A percentile compares a stretch with the other conserved stretches of the same genome.
Conservation (phyloP, 2,113 vertebrate species). For the Urocitellus parryii region DNA sequence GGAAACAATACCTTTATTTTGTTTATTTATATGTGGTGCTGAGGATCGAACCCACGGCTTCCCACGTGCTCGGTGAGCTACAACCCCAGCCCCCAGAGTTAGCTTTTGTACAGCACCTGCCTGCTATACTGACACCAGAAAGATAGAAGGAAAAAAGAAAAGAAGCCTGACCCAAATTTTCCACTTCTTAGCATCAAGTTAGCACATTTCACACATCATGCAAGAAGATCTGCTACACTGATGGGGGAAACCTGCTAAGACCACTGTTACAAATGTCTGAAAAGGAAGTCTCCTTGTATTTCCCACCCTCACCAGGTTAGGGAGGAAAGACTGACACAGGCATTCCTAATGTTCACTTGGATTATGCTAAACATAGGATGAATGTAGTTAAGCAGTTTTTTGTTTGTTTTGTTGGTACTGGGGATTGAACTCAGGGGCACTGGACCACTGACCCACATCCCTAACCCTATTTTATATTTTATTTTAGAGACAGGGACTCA, state of each 20-base stretch:
- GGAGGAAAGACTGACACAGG: not conserved
- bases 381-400: not conserved
- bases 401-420: too few species aligned
- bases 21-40: too few species aligned
- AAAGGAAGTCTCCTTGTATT: not conserved
- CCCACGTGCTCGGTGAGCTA: too few species aligned
- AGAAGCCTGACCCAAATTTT: not conserved
- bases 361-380: not conserved
- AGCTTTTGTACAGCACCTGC: not conserved
- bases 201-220: not conserved
- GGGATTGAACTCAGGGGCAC: too few species aligned
- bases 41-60: too few species aligned
- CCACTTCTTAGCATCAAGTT: conserved; percentile 10
- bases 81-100: not conserved
- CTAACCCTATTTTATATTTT: too few species aligned
- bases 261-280: not conserved
- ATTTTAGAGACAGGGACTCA: too few species aligned
- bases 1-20: too few species aligned
- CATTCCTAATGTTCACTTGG: not conserved
- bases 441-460: too few species aligned
- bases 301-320: not conserved
- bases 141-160: not conserved
- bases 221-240: not conserved
- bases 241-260: rapidly evolving
- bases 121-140: not conserved